These are phyloP conservation scores for Crax fasciolata DNA, from an alignment of 2,797 vertebrate genomes.

Conservation along the genomic window DNA sequence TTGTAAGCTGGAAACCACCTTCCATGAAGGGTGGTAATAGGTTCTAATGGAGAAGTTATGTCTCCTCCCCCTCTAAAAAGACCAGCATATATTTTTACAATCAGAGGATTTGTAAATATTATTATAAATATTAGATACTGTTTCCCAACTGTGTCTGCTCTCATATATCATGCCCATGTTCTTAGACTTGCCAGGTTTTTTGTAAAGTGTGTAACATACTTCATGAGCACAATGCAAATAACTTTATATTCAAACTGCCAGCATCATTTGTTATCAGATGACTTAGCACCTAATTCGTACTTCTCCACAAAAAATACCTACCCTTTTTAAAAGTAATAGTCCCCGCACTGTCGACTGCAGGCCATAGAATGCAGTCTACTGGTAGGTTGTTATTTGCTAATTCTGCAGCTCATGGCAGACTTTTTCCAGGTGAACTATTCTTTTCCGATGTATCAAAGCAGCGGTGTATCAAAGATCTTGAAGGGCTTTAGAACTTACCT, in stretches of 20 bases:
- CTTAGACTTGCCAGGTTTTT: neutral
- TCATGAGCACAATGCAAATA: neutral
- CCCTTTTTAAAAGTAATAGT: neutral
- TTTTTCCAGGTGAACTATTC: neutral
- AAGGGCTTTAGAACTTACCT: neutral
- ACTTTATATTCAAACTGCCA: neutral
- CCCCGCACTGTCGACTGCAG: fast-evolving
- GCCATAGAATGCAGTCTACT: fast-evolving
- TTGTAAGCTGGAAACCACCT: neutral
- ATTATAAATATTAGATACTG: neutral
- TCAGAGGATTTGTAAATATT: neutral
- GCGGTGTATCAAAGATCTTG: neutral
- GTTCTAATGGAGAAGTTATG: neutral
- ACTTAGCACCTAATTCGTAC: neutral
- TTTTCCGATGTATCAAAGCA: neutral
- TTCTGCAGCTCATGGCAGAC: neutral
- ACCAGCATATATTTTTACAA: neutral
- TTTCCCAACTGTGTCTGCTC: neutral
- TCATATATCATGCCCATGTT: neutral
- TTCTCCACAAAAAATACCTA: neutral
- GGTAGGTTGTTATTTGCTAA: neutral
- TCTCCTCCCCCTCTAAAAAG: neutral
- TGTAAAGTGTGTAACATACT: neutral
- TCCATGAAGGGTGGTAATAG: neutral
- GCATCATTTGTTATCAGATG: neutral